Evolutionary conservation across 2,113 vertebrate genomes (phyloP), one percentile per base, ranked within the genome.

Genomic region (Panthera tigris): DNA sequence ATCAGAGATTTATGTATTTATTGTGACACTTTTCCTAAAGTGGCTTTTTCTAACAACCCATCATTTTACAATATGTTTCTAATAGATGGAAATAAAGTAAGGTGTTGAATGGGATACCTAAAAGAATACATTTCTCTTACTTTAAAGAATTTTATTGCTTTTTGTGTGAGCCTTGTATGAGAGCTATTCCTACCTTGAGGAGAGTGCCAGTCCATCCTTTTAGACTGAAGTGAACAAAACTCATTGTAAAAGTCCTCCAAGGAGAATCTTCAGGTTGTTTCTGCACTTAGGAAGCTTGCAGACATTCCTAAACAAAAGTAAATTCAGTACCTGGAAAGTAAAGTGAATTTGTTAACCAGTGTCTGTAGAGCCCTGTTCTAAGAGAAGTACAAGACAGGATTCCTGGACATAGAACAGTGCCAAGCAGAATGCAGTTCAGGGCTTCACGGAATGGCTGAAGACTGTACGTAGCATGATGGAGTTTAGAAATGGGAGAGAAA

Each of bases 281-380:
- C 90, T 91, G 12, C 3, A 88, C 55, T 73, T 87, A 66, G 55
- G 50, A 79, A 89, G 4, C 27, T 94, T 66, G 25, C 18, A 91
- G 25, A 48, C 94, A 4, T 88, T 90, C n/a, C 65, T 93, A 80
- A 94, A 63, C 94, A 80, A 84, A 94, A 76, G 50, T 41, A 93
- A 93, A 81, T 84, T 96, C 33, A 45, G 83, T 87, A 41, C 84
- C 57, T 85, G 69, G 81, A 61, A 91, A 88, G 27, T 68, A 27
- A 95, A 41, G 36, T 86, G 69, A 48, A 84, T 91, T 18, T 85
- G 12, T 23, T 85, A 73, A 18, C 29, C 10, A 12, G 13, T 90
- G n/a, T 88, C 55, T 39, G 10, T 0, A 71, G 68, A 92, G 18
- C 2, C 23, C 76, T 36, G 1, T 79, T 73, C 61, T 92, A 14